Percentiles rank a stretch among this genome's conserved stretches.
Conservation (phyloP, 2,797 vertebrate genomes). For the Propithecus perrieri region DNA sequence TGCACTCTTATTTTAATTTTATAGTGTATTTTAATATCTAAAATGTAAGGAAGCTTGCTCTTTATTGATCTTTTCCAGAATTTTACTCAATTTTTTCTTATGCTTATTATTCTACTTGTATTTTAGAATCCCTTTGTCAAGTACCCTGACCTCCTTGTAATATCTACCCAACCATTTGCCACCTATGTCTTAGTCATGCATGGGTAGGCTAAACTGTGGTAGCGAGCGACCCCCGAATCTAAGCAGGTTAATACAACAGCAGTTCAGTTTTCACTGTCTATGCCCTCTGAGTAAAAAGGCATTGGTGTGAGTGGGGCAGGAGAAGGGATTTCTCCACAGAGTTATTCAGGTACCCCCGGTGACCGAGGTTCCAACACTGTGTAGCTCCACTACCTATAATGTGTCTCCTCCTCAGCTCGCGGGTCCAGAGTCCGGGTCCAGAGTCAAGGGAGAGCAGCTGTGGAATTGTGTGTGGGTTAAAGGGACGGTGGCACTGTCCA, state of each 20-base stretch:
- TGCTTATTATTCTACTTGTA: background rate
- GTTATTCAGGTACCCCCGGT: background rate
- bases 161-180: background rate
- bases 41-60: background rate
- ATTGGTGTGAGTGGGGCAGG: background rate
- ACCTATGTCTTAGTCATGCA: background rate
- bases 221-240: background rate
- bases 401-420: background rate
- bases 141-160: background rate
- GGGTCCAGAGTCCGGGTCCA: background rate
- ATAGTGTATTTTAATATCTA: background rate
- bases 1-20: background rate
- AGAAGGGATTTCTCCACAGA: background rate
- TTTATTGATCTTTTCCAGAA: background rate
- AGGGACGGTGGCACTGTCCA: background rate
- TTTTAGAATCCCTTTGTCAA: background rate
- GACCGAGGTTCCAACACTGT: fast-evolving
- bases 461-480: background rate
- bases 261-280: background rate
- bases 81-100: background rate
- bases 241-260: background rate
- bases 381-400: background rate
- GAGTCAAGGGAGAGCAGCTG: background rate
- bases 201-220: background rate
- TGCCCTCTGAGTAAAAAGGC: background rate